Base-by-base conservation (phyloP, 2,888 invertebrate genomes). In the Drosophila greeni region DNA sequence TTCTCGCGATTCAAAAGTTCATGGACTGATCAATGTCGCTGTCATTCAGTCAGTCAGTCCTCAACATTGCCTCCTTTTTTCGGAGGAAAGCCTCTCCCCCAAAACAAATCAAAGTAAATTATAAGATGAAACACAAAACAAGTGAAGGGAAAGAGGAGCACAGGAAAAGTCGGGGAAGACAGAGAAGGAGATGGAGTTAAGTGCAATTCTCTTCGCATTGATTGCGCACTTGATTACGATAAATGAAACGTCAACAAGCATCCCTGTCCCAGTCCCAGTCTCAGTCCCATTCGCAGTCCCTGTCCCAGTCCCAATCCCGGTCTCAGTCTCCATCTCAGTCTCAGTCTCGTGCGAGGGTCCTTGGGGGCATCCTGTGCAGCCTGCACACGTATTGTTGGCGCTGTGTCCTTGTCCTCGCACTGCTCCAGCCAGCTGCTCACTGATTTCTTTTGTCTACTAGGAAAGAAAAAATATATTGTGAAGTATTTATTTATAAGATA, bases 141-240 rank as follows among this genome's bases (percentile, higher is more conserved):
- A 33, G 23, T 16, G 45, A 5, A 3, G 36, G 49, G 7, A 5
- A 16, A 12, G 26, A 4, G 26, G 34, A 31, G 37, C 20, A 14
- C 8, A 4, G 8, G 6, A 12, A 23, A 40, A 43, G 33, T 33
- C 18, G 34, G 18, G 23, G 5, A 26, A 36, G 23, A 16, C 16
- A n/a, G 6, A 37, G 20, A 57, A 9, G 12, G 37, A 40, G 33
- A 49, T 16, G 26, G 49, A 39, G 75, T 72, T 81, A 79, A 80
- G 79, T 80, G 84, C 79, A 80, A 84, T 84, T 78, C 82, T 74
- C 72, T 69, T 69, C 84, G 79, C 82, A 80, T 84, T 80, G 79
- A 80, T 80, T 80, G 79, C 79, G 79, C 82, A 80, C 79, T 80
- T 80, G 79, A 80, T 80, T 80, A 84, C 79, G 84, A 80, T 80